Percentiles rank a stretch among this genome's conserved stretches.
Evolutionary conservation across 2,888 invertebrate species (phyloP).

Genomic region (Lasioglossum zephyrum): DNA sequence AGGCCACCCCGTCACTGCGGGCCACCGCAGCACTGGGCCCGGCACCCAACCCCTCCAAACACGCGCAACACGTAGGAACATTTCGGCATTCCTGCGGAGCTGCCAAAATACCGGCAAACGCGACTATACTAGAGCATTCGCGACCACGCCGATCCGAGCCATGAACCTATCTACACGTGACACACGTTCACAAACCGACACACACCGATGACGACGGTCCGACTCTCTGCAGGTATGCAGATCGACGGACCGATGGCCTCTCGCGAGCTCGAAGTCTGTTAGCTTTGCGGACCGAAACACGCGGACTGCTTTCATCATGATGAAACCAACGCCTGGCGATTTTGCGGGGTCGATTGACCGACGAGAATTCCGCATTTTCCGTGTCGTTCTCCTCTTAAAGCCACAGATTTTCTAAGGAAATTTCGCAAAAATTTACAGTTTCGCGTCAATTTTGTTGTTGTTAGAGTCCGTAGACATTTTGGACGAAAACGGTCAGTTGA

Average conservation of each 20-base stretch:
- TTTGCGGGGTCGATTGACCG: background rate
- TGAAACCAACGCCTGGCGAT: background rate
- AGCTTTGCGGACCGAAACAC: background rate
- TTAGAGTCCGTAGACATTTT: background rate
- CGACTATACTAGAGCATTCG: slow-evolving; percentile 26
- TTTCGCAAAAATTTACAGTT: background rate
- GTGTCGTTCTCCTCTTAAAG: background rate
- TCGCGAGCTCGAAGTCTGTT: slow-evolving; percentile 8
- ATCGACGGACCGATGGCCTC: slow-evolving; percentile 11
- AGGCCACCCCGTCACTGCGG: slow-evolving; percentile 84
- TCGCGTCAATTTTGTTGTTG: background rate
- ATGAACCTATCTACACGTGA: slow-evolving; percentile 27
- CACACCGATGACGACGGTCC: background rate
- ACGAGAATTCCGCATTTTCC: background rate
- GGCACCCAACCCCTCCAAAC: slow-evolving; percentile 78
- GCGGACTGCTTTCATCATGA: background rate
- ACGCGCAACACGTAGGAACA: slow-evolving; percentile 59
- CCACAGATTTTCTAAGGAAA: background rate
- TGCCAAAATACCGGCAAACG: slow-evolving; percentile 36
- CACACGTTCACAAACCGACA: slow-evolving; percentile 27
- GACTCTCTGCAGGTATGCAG: slow-evolving; percentile 19
- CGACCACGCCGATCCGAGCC: slow-evolving; percentile 40
- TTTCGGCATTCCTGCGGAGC: slow-evolving; percentile 50
- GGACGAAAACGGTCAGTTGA: background rate
- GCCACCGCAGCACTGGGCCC: slow-evolving; percentile 82